Conservation (phyloP, 2,888 invertebrate genomes). For the Cotesia congregata region DNA sequence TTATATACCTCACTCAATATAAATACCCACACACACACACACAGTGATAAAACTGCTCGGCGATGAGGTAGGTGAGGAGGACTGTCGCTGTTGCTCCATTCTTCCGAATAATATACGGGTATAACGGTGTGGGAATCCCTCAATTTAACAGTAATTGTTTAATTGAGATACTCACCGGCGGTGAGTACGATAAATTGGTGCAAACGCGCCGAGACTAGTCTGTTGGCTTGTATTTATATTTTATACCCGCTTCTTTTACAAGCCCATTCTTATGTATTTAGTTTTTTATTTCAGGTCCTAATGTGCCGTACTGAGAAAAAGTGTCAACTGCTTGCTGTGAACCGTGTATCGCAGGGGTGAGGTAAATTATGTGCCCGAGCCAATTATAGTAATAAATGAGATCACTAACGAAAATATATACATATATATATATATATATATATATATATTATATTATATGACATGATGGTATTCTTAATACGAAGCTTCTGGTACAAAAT, state of each 20-base stretch:
- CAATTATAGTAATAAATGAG: constrained; percentile 33
- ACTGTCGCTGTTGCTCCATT: constrained; percentile 31
- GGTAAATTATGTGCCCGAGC: constrained; percentile 26
- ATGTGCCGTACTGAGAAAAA: not conserved
- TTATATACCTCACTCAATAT: constrained; percentile 7
- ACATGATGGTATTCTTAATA: too few relatives aligned
- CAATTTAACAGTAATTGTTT: constrained; percentile 66
- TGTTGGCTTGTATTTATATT: not conserved
- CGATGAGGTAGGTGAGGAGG: constrained; percentile 9
- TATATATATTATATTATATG: too few relatives aligned
- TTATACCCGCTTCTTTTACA: constrained; percentile 15
- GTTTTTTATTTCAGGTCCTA: not conserved
- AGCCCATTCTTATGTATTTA: not conserved
- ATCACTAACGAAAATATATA: constrained; percentile 30
- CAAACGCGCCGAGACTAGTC: constrained; percentile 22
- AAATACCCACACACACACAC: constrained; percentile 21
- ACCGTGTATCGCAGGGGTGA: not conserved
- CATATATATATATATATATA: too few relatives aligned
- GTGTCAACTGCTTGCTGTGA: not conserved
- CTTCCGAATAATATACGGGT: constrained; percentile 58
- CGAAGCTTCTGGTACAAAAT: too few relatives aligned
- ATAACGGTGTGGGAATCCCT: constrained; percentile 57
- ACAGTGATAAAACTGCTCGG: not conserved
- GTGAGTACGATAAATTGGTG: constrained; percentile 32
- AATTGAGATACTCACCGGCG: constrained; percentile 61